Evolutionary conservation across 2,113 vertebrate genomes (phyloP).

Genomic region (Bothrops jararaca): DNA sequence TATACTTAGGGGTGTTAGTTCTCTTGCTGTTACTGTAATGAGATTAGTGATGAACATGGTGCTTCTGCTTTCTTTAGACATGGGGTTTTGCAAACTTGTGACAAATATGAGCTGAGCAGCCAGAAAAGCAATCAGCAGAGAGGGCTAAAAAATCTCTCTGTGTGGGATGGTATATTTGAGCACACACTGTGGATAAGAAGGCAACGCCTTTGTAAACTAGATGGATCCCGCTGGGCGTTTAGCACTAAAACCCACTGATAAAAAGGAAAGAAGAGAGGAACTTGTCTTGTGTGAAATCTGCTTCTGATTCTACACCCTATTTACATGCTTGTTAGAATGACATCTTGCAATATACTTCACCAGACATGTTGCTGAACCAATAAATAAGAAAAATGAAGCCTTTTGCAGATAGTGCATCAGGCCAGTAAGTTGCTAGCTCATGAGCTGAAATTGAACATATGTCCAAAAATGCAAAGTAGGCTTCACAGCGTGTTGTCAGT

Average conservation of each 20-base stretch:
- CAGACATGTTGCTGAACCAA: conserved; percentile 52
- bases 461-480: conserved; percentile 59
- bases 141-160: conserved; percentile 23
- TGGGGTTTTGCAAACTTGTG: conserved; percentile 54
- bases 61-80: conserved; percentile 62
- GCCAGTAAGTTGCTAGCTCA: conserved; percentile 44
- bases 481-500: conserved; percentile 37
- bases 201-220: conserved; percentile 67
- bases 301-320: conserved; percentile 46
- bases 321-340: conserved; percentile 66
- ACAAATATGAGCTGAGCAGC: conserved; percentile 74
- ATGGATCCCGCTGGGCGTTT: conserved; percentile 69
- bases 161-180: conserved; percentile 53
- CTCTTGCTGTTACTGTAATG: conserved; percentile 70
- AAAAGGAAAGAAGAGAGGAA: conserved; percentile 42
- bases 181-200: conserved; percentile 49
- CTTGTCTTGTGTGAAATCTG: conserved; percentile 60
- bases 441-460: conserved; percentile 50
- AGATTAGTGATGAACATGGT: conserved; percentile 73
- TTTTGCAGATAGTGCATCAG: conserved; percentile 55
- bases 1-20: conserved; percentile 61
- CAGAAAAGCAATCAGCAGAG: conserved; percentile 68
- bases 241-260: conserved; percentile 42
- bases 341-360: conserved; percentile 59
- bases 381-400: conserved; percentile 63